phyloP scores from a whole-genome alignment of 92 coral and sea anemone genomes.

The Paragorgia papillata region DNA sequence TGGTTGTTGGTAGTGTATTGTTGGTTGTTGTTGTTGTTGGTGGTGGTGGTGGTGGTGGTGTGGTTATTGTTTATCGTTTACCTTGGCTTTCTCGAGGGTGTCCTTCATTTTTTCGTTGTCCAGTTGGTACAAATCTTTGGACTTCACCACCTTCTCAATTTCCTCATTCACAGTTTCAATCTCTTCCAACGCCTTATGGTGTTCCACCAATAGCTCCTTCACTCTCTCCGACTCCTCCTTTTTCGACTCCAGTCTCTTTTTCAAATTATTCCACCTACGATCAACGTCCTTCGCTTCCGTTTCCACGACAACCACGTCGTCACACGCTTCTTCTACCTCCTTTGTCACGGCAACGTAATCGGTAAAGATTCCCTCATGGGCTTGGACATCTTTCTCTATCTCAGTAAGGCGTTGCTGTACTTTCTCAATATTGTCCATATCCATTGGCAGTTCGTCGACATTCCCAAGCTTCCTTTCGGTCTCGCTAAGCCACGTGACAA shows the following conservation, averaged over 20 bases:
- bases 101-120: constrained; percentile 51
- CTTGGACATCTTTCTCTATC: constrained; percentile 17
- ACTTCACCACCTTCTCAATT: constrained; percentile 6
- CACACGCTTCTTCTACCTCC: constrained; percentile 71
- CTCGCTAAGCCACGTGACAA: constrained; percentile 78
- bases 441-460: constrained; percentile 80
- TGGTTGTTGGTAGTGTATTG: too few species aligned
- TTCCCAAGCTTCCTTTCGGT: constrained; percentile 77
- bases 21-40: too few species aligned
- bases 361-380: constrained; percentile 51
- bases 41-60: too few species aligned
- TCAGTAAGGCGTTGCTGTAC: constrained; percentile 25
- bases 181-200: constrained; percentile 71
- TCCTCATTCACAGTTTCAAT: constrained; percentile 36
- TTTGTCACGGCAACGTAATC: constrained; percentile 60
- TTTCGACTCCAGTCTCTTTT: constrained; percentile 65
- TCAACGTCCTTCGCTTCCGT: constrained; percentile 88
- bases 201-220: constrained; percentile 59
- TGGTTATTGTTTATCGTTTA: too few species aligned
- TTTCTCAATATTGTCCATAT: constrained; percentile 75
- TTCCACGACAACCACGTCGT: constrained; percentile 84
- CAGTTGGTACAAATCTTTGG: constrained; percentile 25
- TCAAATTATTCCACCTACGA: constrained; percentile 80
- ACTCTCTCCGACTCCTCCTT: constrained; percentile 73
- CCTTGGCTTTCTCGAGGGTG: constrained; percentile 75